Conservation (phyloP, 2,113 vertebrate species). For the Piaya cayana region DNA sequence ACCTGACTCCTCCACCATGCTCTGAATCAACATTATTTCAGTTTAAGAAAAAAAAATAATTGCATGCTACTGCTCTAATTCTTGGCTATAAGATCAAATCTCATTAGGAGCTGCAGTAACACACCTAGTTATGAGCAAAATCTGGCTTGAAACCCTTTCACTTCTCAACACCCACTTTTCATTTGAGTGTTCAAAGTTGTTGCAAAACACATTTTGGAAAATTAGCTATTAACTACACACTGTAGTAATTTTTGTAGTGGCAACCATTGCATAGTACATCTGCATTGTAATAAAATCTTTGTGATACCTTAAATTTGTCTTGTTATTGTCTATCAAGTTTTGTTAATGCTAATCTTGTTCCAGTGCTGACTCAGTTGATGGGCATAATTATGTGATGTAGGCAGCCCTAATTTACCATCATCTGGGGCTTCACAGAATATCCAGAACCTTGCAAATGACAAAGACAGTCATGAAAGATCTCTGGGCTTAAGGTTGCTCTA, state of each 20-base stretch:
- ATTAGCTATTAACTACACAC: not conserved
- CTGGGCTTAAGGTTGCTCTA: not conserved
- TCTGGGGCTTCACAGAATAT: not conserved
- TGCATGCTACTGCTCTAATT: not conserved
- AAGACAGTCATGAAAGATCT: not conserved
- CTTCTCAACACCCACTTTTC: conserved; percentile 16
- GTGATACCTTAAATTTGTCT: not conserved
- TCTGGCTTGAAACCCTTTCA: not conserved
- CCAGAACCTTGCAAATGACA: conserved; percentile 39
- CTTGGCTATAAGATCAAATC: conserved; percentile 2
- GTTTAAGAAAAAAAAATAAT: not conserved
- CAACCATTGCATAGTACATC: not conserved
- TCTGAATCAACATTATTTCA: not conserved
- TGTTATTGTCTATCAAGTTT: conserved; percentile 31
- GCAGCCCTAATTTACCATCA: conserved; percentile 15
- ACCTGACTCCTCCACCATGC: not conserved
- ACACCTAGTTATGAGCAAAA: not conserved
- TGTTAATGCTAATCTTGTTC: conserved; percentile 20
- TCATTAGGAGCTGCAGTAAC: conserved; percentile 22
- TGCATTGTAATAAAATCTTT: not conserved
- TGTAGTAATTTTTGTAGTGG: conserved; percentile 5
- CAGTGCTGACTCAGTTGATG: conserved; percentile 50
- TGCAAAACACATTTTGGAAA: not conserved
- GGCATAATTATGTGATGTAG: conserved; percentile 32
- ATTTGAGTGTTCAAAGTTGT: not conserved